phyloP scores from a whole-genome alignment of 1,140 invertebrate genomes.

The Scaptomyza montana region DNA sequence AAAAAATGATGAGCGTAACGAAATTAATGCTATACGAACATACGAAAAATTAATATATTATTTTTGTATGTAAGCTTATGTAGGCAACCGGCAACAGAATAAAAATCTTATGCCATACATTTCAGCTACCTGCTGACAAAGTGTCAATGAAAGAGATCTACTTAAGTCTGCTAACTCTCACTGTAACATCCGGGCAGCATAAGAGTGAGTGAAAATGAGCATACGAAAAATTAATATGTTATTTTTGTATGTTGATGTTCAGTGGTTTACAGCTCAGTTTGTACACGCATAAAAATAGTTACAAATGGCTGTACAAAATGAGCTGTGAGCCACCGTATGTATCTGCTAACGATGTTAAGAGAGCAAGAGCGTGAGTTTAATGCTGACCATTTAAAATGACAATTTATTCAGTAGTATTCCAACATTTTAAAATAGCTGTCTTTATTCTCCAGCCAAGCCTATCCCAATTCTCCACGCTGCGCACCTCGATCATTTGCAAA shows the following conservation, averaged over 20 bases:
- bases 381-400: conserved; percentile 47
- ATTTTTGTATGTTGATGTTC: background rate
- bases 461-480: conserved; percentile 14
- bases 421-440: conserved; percentile 25
- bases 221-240: conserved; percentile 11
- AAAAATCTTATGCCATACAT: conserved; percentile 16
- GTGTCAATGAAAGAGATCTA: background rate
- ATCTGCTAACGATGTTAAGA: background rate
- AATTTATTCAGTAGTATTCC: conserved; percentile 47
- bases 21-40: conserved; percentile 23
- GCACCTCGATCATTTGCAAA: conserved; percentile 54
- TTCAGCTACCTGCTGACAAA: background rate
- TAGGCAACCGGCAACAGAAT: conserved; percentile 7
- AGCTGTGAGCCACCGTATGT: background rate
- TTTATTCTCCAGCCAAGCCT: conserved; percentile 20
- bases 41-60: no score
- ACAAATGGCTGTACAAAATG: no score
- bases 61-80: no score
- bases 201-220: conserved; percentile 2
- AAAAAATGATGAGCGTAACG: conserved; percentile 20
- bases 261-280: no score
- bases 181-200: conserved; percentile 5
- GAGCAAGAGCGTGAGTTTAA: conserved; percentile 29
- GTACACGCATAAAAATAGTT: no score
- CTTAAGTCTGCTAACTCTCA: conserved; percentile 11